Base-by-base conservation (phyloP, 2,888 invertebrate genomes). In the Tachina grossa region DNA sequence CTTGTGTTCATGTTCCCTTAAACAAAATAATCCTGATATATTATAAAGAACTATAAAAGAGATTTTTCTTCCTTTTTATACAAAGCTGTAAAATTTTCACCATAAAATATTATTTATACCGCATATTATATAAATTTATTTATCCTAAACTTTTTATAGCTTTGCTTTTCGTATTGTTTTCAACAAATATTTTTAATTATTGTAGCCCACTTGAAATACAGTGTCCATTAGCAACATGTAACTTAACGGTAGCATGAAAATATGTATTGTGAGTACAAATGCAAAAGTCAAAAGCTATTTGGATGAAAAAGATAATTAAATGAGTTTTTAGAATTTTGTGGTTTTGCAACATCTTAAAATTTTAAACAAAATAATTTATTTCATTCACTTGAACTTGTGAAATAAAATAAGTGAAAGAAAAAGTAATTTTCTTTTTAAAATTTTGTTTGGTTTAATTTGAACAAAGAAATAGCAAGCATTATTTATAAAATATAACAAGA, bases 341-440 rank as follows among this genome's bases (percentile, higher is more conserved):
- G 31, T 51, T 14, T 41, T 63, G 10, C 8, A 53, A 68, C 41
- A 59, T 16, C 11, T 59, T 41, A 47, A 16, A 45, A 55, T 47
- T 16, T 55, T 47, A 43, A 9, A 65, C 45, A 66, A 75, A 75
- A 63, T 63, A 63, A 55, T 65, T 55, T 66, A 76, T 65, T 76
- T 31, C 9, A 66, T 66, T 43, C 22, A 76, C 45, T 22, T 76
- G 45, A 76, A 66, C 53, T 66, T 22, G 31, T 66, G 43, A 47
- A 39, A 39, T n/a, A 53, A 43, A 65, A n/a, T 59, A 49, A 10
- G n/a, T 43, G 3, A 3, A 16, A 22, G n/a, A 43, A 61, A 41
- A n/a, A 16, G 4, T 61, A 31, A 1, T 31, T 31, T 31, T 31
- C 5, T 31, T 31, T 5, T 31, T 31, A 0, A 0, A 2, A 31